Conservation (phyloP, 2,113 vertebrate species). For the Antidorcas marsupialis region DNA sequence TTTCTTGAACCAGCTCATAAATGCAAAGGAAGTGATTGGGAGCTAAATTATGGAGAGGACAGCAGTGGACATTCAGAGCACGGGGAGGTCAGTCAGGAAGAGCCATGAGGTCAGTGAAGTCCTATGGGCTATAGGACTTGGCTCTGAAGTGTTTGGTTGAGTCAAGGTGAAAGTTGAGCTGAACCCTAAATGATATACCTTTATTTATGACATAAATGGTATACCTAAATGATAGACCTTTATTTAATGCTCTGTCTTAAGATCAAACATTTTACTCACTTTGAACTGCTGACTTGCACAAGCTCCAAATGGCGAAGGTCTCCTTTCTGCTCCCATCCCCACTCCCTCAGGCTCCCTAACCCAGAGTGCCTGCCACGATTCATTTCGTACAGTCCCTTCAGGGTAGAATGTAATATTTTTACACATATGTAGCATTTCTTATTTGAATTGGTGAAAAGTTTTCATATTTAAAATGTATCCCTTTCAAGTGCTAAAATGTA, state of each 20-base stretch:
- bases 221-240: background rate
- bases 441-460: background rate
- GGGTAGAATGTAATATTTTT: background rate
- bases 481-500: background rate
- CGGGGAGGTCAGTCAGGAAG: background rate
- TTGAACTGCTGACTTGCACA: background rate
- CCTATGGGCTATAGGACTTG: background rate
- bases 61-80: background rate
- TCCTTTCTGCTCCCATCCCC: background rate
- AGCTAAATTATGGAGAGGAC: background rate
- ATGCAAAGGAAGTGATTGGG: background rate
- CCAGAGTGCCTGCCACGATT: background rate
- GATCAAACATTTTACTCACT: background rate
- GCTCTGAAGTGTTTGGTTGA: background rate
- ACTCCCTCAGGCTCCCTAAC: background rate
- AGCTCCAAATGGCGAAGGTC: background rate
- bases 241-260: background rate
- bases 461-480: background rate
- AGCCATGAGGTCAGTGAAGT: background rate
- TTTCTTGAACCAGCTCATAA: background rate
- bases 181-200: background rate
- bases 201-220: background rate
- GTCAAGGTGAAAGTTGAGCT: background rate
- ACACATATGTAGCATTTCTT: background rate
- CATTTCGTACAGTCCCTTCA: background rate